phyloP scores from a whole-genome alignment of 2,888 invertebrate genomes.

The Eupithecia exiguata region DNA sequence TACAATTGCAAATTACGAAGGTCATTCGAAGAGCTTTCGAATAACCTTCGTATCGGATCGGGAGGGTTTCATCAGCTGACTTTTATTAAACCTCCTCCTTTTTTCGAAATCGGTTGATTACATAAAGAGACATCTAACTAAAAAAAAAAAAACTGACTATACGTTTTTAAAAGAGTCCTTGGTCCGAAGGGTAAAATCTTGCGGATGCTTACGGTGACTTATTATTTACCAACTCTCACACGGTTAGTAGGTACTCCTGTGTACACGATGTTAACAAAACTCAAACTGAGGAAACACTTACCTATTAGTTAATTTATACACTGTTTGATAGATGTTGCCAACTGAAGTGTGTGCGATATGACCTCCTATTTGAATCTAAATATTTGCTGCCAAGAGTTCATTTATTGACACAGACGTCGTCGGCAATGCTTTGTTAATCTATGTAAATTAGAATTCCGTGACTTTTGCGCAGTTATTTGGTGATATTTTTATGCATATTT shows the following conservation, averaged over 20 bases:
- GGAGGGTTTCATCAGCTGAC: too few species aligned
- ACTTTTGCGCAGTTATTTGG: not conserved
- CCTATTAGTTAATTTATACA: not conserved
- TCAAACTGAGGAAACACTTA: not conserved
- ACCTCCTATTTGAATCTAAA: not conserved
- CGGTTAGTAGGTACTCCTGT: not conserved
- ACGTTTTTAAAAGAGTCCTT: not conserved
- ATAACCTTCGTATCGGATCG: too few species aligned
- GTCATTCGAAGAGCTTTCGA: too few species aligned
- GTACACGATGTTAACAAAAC: not conserved
- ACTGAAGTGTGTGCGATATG: conserved; percentile 3
- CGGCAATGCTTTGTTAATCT: not conserved
- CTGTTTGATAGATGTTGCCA: conserved; percentile 2
- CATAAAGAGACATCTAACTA: too few species aligned
- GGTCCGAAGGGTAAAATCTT: not conserved
- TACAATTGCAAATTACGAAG: too few species aligned
- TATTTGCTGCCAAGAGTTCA: not conserved
- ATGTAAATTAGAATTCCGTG: conserved; percentile 5
- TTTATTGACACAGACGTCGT: not conserved
- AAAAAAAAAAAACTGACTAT: too few species aligned
- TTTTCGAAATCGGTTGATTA: too few species aligned
- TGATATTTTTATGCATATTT: too few species aligned
- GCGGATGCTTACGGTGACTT: not conserved
- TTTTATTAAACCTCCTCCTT: too few species aligned
- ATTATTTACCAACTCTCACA: not conserved